Base-by-base conservation (phyloP, 2,113 vertebrate genomes). In the Cichladusa arquata region DNA sequence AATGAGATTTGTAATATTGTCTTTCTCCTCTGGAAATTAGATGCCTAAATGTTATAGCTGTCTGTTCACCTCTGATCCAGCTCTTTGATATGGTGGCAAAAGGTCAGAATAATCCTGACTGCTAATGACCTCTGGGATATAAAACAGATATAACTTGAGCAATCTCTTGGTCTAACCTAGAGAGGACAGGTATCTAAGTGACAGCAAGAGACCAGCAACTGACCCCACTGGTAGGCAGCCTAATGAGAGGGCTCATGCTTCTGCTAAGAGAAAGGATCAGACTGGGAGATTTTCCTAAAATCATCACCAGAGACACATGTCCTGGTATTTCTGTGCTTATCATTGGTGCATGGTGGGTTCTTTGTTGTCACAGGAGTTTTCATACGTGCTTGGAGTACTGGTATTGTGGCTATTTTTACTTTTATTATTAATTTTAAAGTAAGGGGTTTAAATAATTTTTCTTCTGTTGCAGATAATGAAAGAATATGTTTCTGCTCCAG, bases 291-390 rank as follows among this genome's bases (percentile, higher is more conserved):
- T 76, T 91, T 64, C 56, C 53, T 48, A 53, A 50, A 83, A 51
- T 11, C 42, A n/a, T 56, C 42, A 20, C 23, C 53, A 40, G 22
- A 80, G 18, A 25, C 25, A 45, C 0, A 7, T 76, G 18, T 50
- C 11, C 19, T 67, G 29, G 44, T 48, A 48, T 7, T 60, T 74
- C 51, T 58, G 24, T 51, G 34, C 12, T 79, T 31, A 13, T 60
- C 12, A 12, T 9, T 0, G 0, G 14, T 23, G 7, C 6, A 9
- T 23, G 10, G 58, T 11, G 16, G 2, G 8, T 13, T 60, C 53
- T 56, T 81, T 56, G 22, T 9, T 48, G 8, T 33, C 56, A 26
- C 6, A 26, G 16, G 5, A 6, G 3, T 76, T 64, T 47, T 38
- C 14, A 1, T 19, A 24, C 5, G 18, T 25, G 4, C 12, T 42